Percentiles rank a stretch among this genome's conserved stretches.
Conservation (phyloP, 2,113 vertebrate genomes). For the Otis tarda region DNA sequence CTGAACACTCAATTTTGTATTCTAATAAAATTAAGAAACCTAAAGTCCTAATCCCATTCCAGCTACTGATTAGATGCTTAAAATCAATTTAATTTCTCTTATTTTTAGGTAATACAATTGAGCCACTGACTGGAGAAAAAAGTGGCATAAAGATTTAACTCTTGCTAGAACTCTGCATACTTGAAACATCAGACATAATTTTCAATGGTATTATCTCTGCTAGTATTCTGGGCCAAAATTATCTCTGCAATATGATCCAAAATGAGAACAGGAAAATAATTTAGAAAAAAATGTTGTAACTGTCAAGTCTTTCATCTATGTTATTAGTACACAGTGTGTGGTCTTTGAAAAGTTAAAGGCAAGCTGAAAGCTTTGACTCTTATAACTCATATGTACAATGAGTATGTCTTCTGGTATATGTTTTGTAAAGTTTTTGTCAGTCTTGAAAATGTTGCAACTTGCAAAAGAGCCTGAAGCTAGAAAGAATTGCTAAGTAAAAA, state of each 20-base stretch:
- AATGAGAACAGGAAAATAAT: neutral
- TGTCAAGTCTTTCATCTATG: neutral
- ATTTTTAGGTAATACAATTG: neutral
- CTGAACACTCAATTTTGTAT: neutral
- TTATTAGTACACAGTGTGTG: slow-evolving; percentile 13
- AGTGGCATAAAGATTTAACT: neutral
- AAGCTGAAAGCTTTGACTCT: neutral
- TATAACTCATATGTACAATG: neutral
- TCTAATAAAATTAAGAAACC: neutral
- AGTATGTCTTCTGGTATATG: neutral
- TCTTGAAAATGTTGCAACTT: neutral
- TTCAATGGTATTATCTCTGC: neutral
- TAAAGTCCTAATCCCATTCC: neutral
- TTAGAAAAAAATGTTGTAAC: neutral
- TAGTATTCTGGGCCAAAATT: neutral
- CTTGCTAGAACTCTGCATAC: neutral
- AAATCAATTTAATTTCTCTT: neutral
- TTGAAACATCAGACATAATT: neutral
- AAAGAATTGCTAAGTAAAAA: neutral
- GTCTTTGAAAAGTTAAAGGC: neutral
- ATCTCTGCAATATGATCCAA: neutral
- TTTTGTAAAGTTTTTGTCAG: neutral
- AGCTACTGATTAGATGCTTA: neutral
- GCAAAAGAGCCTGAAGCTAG: neutral
- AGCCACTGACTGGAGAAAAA: neutral